These are phyloP conservation scores for Macroramphosus scolopax DNA, from an alignment of 2,797 vertebrate species.

Conservation along the genomic window DNA sequence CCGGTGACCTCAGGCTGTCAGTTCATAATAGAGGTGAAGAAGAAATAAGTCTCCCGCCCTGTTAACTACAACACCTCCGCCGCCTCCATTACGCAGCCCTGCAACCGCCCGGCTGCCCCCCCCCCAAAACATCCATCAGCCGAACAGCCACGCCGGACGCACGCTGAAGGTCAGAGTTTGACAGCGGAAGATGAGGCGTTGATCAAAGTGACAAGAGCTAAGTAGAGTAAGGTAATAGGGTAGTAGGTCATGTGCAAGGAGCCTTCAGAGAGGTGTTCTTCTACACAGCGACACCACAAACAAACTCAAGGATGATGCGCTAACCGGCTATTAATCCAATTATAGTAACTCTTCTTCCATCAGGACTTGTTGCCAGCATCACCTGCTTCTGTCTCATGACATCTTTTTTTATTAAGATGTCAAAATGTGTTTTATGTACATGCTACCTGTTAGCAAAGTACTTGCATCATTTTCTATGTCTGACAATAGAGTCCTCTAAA, in stretches of 20 bases:
- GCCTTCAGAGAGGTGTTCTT: conserved; percentile 6
- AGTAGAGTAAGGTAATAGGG: conserved; percentile 31
- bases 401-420: too few relatives aligned
- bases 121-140: conserved; percentile 28
- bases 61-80: conserved; percentile 13
- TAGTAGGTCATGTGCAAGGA: conserved; percentile 10
- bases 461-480: too few relatives aligned
- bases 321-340: too few relatives aligned
- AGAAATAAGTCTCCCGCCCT: conserved; percentile 14
- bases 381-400: too few relatives aligned
- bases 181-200: conserved; percentile 23
- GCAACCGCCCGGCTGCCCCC: not conserved
- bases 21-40: conserved; percentile 11
- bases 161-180: conserved; percentile 24
- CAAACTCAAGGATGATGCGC: not conserved
- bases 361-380: not conserved
- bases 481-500: too few relatives aligned
- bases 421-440: too few relatives aligned
- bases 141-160: conserved; percentile 9
- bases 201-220: conserved; percentile 35
- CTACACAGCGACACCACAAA: not conserved
- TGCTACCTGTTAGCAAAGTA: too few relatives aligned
- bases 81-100: conserved; percentile 12
- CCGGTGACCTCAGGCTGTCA: conserved; percentile 6
- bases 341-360: not conserved